Evolutionary conservation across 2,113 vertebrate genomes (phyloP), one percentile per base, ranked within the genome.

Genomic region (Dicrurus megarhynchus): DNA sequence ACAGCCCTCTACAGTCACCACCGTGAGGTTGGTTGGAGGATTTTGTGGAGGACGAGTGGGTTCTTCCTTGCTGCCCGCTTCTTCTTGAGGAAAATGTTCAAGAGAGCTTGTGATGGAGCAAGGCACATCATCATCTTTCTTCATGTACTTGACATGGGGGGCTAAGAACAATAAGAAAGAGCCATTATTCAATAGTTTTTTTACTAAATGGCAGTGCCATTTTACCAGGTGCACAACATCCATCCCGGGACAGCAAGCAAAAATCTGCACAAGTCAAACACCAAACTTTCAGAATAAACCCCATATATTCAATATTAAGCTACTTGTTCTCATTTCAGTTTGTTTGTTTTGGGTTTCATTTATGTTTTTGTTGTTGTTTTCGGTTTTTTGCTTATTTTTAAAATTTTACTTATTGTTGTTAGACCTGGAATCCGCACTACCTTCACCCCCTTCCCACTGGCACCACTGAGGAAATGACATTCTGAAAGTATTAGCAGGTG

Each of bases 1-100:
- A 84, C 99, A 99, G 23, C 99, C 99, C 85, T 99, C 99, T 79
- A 99, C 99, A 3, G 99, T 99, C 61, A 99, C 98, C 95, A 99
- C 98, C 0, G 99, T 99, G 94, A 99, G 97, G 87, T 99, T 99
- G 75, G 99, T 98, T 30, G 99, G 99, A 47, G 99, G 98, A 39
- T 98, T 96, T 56, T 98, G 98, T 1, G 99, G 99, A 64, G 99
- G 98, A 57, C 87, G 98, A 21, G 98, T 98, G 78, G 98, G 98
- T 27, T 98, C 98, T 84, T 97, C 97, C 63, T 98, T 98, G 32
- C 39, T 89, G 14, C 84, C 87, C n/a, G 6, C 90, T 47, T 99
- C 99, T 88, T 98, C 98, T 98, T 98, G 97, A 10, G 99, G 98
- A 95, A 99, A 99, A 90, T 98, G 98, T 70, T 98, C 93, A 26